These are phyloP conservation scores for Spilarctia lutea DNA, from an alignment of 2,888 invertebrate species.

Conservation along the genomic window DNA sequence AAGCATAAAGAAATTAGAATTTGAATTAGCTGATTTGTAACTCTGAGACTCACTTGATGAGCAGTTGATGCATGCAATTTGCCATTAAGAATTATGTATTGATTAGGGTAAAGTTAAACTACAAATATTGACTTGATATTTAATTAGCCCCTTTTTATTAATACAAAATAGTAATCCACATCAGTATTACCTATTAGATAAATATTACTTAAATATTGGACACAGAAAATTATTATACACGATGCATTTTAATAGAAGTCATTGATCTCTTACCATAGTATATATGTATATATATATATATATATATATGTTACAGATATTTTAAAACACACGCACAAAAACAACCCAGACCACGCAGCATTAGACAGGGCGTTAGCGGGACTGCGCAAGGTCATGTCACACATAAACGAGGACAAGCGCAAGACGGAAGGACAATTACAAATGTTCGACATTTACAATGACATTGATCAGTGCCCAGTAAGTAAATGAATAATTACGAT, in stretches of 20 bases:
- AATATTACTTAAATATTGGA: neutral
- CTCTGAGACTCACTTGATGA: neutral
- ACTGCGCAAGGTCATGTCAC: conserved; percentile 97
- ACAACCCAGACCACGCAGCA: conserved; percentile 94
- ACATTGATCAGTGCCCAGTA: conserved; percentile 99
- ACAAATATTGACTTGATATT: neutral
- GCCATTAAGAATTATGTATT: neutral
- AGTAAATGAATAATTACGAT: neutral
- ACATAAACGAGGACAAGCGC: conserved; percentile 99
- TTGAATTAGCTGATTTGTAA: neutral
- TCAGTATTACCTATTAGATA: neutral
- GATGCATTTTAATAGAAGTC: neutral
- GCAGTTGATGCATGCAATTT: neutral
- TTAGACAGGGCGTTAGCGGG: conserved; percentile 95
- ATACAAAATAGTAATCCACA: neutral
- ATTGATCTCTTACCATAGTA: neutral
- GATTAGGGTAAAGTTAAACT: neutral
- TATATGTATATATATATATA: neutral
- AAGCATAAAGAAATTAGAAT: neutral
- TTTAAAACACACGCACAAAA: conserved; percentile 95
- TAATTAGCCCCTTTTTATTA: neutral
- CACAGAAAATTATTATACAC: neutral
- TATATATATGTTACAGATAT: conserved; percentile 89
- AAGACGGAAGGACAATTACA: conserved; percentile 98
- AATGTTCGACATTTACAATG: conserved; percentile 99